Evolutionary conservation across 2,797 vertebrate genomes (phyloP).

Genomic region (Salarias fasciatus): DNA sequence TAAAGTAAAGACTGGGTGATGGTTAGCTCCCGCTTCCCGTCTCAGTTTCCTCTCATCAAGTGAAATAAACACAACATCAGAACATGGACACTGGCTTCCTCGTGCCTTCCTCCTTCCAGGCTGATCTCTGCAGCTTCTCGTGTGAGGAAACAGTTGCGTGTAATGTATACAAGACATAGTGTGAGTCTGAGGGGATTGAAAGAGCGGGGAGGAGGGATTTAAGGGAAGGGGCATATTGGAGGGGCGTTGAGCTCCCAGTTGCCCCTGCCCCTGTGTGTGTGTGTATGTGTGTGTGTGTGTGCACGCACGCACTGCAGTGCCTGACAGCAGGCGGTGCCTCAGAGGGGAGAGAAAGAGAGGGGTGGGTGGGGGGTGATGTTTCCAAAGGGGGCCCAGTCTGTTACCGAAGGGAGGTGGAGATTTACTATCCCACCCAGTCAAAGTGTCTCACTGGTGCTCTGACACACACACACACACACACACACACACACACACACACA

Average conservation of each 20-base stretch:
- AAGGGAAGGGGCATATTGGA: conserved; percentile 61
- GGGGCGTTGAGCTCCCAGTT: conserved; percentile 68
- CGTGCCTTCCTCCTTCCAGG: conserved; percentile 31
- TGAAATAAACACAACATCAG: conserved; percentile 40
- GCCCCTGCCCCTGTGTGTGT: conserved; percentile 71
- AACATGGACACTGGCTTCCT: conserved; percentile 53
- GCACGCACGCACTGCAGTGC: conserved; percentile 22
- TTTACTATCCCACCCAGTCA: conserved; percentile 88
- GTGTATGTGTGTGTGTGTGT: conserved; percentile 18
- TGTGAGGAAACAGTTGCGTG: conserved; percentile 62
- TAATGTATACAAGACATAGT: conserved; percentile 57
- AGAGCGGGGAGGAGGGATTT: conserved; percentile 50
- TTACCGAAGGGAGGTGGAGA: conserved; percentile 86
- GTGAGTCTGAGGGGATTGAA: conserved; percentile 44
- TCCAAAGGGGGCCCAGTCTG: conserved; percentile 76
- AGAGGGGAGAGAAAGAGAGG: conserved; percentile 44
- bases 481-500: conserved; percentile 35
- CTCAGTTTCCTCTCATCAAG: conserved; percentile 14
- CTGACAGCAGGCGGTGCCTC: conserved; percentile 82
- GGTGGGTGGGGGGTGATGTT: conserved; percentile 55
- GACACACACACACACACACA: conserved; percentile 60
- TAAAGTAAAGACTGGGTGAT: conserved; percentile 41
- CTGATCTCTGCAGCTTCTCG: conserved; percentile 51
- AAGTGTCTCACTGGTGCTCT: conserved; percentile 79
- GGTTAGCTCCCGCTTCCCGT: conserved; percentile 40